Base-by-base conservation (phyloP, 2,797 vertebrate genomes). In the Phylloscopus collybita region DNA sequence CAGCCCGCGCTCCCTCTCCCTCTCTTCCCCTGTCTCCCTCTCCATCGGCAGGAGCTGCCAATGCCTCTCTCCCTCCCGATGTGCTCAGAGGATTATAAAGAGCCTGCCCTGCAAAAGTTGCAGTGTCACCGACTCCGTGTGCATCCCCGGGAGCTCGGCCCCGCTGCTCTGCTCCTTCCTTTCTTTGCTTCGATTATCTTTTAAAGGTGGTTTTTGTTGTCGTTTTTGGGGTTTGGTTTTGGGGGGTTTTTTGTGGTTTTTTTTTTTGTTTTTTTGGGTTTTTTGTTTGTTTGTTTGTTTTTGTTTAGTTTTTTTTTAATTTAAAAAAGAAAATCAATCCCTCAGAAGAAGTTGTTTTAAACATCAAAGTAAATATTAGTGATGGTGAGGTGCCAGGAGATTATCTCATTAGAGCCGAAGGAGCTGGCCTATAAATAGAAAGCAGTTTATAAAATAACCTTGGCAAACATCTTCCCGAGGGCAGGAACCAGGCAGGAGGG, bases 281-380 rank as follows among this genome's bases (percentile, higher is more conserved):
- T 18, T 5, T 10, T 8, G 20, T 6, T 34, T 34, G 34, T 34
- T 34, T 34, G 34, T 34, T 34, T 34, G 34, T 34, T 34, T 34
- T 34, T 34, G 42, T 42, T 42, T 16, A 16, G 38, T 38, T 38
- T 38, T 42, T 76, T 30, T 23, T 29, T 15, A 8, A 32, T 38
- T 38, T 38, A 38, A 38, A 38, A 38, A 38, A 38, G 11, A 49
- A 42, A 20, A 60, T 96, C 64, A 36, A 67, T 93, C 84, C 49
- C 42, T 87, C 38, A 8, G 70, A 95, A 87, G 45, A 26, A 80
- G 75, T 94, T 91, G 16, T 90, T 96, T 95, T 89, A 96, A 95
- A 95, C 88, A 92, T 96, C 96, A 93, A 85, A 95, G 96, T 87
- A 91, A 94, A 95, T 82, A 87, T 95, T 95, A 95, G 91, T 21